These are phyloP conservation scores for Scrobipalpa costella DNA, from an alignment of 2,888 invertebrate genomes.

Conservation along the genomic window DNA sequence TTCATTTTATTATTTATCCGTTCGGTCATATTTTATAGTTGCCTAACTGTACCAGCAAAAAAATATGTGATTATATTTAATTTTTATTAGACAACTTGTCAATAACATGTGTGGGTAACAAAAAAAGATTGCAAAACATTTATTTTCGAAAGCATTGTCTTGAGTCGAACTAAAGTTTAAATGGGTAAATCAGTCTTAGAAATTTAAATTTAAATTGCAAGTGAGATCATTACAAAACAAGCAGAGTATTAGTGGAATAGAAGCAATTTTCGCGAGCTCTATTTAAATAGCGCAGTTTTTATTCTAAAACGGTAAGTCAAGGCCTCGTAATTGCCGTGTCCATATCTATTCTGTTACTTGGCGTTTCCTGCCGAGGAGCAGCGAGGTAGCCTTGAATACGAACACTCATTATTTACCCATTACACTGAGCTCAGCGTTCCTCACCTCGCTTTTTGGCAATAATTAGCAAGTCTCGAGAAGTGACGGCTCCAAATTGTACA, in stretches of 20 bases:
- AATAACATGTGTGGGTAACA: too few species aligned
- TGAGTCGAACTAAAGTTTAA: background rate
- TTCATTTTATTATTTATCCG: too few species aligned
- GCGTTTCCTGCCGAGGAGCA: slow-evolving; percentile 73
- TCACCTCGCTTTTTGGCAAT: slow-evolving; percentile 63
- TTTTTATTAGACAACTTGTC: too few species aligned
- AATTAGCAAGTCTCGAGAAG: slow-evolving; percentile 36
- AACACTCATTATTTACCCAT: slow-evolving; percentile 74
- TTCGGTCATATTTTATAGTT: too few species aligned
- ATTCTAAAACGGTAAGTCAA: slow-evolving; percentile 79
- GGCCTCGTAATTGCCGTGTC: slow-evolving; percentile 72
- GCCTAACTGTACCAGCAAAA: too few species aligned
- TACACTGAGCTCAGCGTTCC: slow-evolving; percentile 63
- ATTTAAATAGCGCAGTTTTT: slow-evolving; percentile 69
- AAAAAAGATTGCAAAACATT: too few species aligned
- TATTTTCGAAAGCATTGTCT: too few species aligned
- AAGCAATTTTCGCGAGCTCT: slow-evolving; percentile 47
- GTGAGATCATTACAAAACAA: background rate
- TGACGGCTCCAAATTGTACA: background rate
- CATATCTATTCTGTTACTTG: slow-evolving; percentile 73
- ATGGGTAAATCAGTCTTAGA: background rate
- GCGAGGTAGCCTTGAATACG: slow-evolving; percentile 66
- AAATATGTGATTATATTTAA: too few species aligned
- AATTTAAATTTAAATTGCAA: background rate
- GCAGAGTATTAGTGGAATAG: slow-evolving; percentile 17